phyloP scores from a whole-genome alignment of 2,888 invertebrate species.

The Monoplex corrugatus region DNA sequence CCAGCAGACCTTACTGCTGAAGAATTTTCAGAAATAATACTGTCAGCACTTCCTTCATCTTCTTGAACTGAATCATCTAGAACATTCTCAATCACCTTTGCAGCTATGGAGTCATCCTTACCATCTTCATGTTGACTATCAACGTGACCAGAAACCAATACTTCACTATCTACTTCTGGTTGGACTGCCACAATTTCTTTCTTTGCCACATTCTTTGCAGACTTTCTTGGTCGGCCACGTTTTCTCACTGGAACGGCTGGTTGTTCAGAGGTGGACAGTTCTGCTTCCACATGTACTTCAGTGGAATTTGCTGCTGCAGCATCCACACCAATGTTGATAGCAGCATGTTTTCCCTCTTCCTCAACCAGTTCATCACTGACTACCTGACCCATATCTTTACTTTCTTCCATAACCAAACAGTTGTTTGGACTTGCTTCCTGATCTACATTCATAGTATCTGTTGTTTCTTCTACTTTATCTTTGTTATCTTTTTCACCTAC shows the following conservation, averaged over 20 bases:
- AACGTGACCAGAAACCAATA: too few species aligned
- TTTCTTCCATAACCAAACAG: neutral
- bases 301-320: neutral
- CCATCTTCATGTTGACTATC: neutral
- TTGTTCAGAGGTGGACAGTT: neutral
- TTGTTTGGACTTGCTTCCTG: neutral
- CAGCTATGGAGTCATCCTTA: neutral
- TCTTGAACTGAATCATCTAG: neutral
- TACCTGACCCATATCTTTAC: neutral
- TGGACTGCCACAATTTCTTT: neutral
- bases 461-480: neutral
- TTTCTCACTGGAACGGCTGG: constrained; percentile 17
- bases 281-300: neutral
- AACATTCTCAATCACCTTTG: neutral
- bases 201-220: neutral
- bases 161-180: neutral
- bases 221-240: constrained; percentile 35
- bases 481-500: neutral
- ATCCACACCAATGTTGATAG: neutral
- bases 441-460: neutral
- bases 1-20: neutral
- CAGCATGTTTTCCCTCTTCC: neutral
- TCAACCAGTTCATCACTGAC: neutral
- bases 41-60: neutral
- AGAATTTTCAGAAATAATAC: neutral